Conservation (phyloP, 2,888 invertebrate genomes). For the Dicranocentrus wangi region DNA sequence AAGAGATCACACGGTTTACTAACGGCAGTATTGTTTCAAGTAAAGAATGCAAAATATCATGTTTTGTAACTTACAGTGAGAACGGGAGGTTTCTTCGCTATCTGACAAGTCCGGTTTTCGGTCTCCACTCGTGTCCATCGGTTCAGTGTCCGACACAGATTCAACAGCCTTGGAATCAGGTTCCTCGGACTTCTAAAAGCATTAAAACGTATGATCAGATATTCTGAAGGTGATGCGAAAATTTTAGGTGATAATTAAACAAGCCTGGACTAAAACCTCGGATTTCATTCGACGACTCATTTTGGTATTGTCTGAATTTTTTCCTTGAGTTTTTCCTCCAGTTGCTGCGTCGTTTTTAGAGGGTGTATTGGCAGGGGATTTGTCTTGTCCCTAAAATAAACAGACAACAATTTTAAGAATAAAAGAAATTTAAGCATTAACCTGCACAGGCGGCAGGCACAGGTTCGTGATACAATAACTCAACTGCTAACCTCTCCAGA, state of each 20-base stretch:
- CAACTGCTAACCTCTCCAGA: constrained; percentile 1
- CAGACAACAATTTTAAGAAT: neutral
- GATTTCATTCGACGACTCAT: constrained; percentile 52
- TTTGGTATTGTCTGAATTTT: constrained; percentile 34
- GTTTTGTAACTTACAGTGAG: constrained; percentile 42
- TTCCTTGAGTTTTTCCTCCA: constrained; percentile 18
- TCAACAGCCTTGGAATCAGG: constrained; percentile 38
- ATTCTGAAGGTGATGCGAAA: constrained; percentile 2
- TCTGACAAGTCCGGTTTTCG: constrained; percentile 38
- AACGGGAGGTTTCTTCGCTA: constrained; percentile 57
- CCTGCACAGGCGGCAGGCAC: no score
- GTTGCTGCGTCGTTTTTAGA: constrained; percentile 20
- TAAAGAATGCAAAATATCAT: neutral
- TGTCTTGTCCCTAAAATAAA: constrained; percentile 34
- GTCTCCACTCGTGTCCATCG: constrained; percentile 48
- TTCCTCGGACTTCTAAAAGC: constrained; percentile 33
- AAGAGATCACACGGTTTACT: neutral
- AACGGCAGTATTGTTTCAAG: neutral
- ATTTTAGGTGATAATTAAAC: neutral
- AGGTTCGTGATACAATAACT: neutral
- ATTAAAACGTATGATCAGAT: constrained; percentile 19
- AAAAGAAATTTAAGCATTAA: no score
- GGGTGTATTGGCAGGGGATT: neutral
- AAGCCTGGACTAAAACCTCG: constrained; percentile 26
- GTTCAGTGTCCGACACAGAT: constrained; percentile 46